Conservation (phyloP, 2,797 vertebrate species). For the Trachops cirrhosus region DNA sequence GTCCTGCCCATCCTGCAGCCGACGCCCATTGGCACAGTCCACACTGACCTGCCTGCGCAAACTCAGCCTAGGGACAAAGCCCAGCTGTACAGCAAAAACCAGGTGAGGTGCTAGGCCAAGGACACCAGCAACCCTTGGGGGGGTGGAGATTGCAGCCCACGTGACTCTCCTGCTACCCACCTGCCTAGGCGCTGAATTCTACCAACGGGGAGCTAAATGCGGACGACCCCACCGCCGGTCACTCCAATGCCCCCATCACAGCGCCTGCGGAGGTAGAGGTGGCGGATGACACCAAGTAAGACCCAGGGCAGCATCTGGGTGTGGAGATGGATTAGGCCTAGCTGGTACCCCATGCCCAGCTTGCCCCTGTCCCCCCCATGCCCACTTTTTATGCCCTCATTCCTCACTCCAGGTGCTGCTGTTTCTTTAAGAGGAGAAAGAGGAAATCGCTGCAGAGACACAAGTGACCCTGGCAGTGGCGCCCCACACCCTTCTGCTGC, state of each 20-base stretch:
- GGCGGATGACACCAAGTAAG: slow-evolving; percentile 97
- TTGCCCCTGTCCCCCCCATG: too few relatives aligned
- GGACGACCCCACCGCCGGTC: slow-evolving; percentile 95
- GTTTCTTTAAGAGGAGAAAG: slow-evolving; percentile 99
- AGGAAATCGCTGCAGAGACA: slow-evolving; percentile 97
- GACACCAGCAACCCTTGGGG: background rate
- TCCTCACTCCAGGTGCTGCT: slow-evolving; percentile 92
- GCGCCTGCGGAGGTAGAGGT: slow-evolving; percentile 96
- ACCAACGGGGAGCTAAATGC: slow-evolving; percentile 98
- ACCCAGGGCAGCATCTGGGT: rapidly evolving
- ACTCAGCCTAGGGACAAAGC: slow-evolving; percentile 93
- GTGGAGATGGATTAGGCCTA: rapidly evolving
- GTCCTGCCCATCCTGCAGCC: slow-evolving; percentile 82
- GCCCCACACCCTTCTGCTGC: background rate
- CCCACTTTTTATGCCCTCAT: rapidly evolving
- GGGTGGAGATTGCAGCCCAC: background rate
- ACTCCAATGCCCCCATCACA: slow-evolving; percentile 98
- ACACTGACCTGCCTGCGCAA: slow-evolving; percentile 91
- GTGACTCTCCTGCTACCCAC: background rate
- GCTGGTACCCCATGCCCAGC: too few relatives aligned
- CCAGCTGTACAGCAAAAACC: slow-evolving; percentile 96
- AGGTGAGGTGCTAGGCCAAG: slow-evolving; percentile 83
- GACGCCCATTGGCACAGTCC: slow-evolving; percentile 96
- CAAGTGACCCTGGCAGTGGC: slow-evolving; percentile 86
- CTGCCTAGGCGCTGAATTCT: slow-evolving; percentile 93